Evolutionary conservation across 2,113 vertebrate genomes (phyloP).

Genomic region (Chiloscyllium plagiosum): DNA sequence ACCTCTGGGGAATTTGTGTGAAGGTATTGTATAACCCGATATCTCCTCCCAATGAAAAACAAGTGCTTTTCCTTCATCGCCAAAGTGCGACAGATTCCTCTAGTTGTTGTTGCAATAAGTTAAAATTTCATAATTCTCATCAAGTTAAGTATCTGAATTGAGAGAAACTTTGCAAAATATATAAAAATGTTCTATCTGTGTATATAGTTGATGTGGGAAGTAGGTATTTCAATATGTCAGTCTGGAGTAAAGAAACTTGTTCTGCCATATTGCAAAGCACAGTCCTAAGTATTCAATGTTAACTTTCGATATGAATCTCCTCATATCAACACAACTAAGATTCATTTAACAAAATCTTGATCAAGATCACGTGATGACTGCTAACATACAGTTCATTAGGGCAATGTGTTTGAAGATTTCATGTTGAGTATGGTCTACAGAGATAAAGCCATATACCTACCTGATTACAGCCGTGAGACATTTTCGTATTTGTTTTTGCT

Average conservation of each 20-base stretch:
- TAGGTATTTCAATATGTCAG: background rate
- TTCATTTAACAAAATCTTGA: background rate
- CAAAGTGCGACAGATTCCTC: background rate
- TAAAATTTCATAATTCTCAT: background rate
- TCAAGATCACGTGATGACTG: background rate
- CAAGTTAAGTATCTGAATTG: slow-evolving; percentile 32
- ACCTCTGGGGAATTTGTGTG: background rate
- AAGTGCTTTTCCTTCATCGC: background rate
- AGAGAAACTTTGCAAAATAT: background rate
- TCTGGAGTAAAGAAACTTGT: background rate
- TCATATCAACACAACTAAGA: background rate
- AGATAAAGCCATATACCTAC: slow-evolving; percentile 13
- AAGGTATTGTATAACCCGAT: background rate
- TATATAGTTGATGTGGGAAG: background rate
- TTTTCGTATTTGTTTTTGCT: background rate
- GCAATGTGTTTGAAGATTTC: background rate
- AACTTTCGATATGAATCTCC: background rate
- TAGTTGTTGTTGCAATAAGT: background rate
- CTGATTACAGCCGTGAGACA: background rate
- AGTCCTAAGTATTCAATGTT: background rate
- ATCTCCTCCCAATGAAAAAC: background rate
- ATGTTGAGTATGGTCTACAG: background rate
- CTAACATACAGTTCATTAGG: background rate
- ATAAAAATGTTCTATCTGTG: slow-evolving; percentile 9
- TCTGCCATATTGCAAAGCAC: background rate